A percentile compares a stretch with the other conserved stretches of the same genome.
Evolutionary conservation across 2,888 invertebrate species (phyloP).

Genomic region (Monoplex corrugatus): DNA sequence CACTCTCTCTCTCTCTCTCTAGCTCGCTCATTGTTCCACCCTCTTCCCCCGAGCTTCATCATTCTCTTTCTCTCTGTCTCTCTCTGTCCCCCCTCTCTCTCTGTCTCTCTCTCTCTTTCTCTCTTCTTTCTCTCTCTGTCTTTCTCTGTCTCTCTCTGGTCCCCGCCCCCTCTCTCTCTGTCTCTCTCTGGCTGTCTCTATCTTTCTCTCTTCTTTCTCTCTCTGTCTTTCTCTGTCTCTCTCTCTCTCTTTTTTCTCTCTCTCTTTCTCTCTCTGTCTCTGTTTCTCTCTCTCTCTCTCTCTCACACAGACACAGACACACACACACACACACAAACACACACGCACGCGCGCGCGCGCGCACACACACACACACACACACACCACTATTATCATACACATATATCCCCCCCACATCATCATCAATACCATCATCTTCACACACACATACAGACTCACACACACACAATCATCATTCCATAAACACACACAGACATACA

Average conservation of each 20-base stretch:
- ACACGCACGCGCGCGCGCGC: not conserved
- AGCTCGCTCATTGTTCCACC: too few relatives aligned
- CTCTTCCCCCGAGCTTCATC: not conserved
- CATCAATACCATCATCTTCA: not conserved
- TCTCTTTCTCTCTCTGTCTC: not conserved
- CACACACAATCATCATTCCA: not conserved
- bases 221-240: not conserved
- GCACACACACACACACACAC: not conserved
- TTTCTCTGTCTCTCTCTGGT: not conserved
- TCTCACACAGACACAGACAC: too few relatives aligned
- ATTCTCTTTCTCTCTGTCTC: not conserved
- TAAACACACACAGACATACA: slow-evolving; percentile 28
- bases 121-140: not conserved
- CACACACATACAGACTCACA: not conserved
- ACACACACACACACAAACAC: too few relatives aligned
- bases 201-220: not conserved
- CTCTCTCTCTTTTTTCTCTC: not conserved
- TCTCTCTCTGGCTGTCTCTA: not conserved
- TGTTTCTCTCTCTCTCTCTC: not conserved
- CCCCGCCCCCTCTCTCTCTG: not conserved
- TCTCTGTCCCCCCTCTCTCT: not conserved
- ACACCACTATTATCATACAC: not conserved
- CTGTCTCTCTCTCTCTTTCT: not conserved
- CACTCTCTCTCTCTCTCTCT: not conserved
- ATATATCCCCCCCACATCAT: not conserved